Base-by-base conservation (phyloP, 2,113 vertebrate species). In the Microtus ochrogaster region DNA sequence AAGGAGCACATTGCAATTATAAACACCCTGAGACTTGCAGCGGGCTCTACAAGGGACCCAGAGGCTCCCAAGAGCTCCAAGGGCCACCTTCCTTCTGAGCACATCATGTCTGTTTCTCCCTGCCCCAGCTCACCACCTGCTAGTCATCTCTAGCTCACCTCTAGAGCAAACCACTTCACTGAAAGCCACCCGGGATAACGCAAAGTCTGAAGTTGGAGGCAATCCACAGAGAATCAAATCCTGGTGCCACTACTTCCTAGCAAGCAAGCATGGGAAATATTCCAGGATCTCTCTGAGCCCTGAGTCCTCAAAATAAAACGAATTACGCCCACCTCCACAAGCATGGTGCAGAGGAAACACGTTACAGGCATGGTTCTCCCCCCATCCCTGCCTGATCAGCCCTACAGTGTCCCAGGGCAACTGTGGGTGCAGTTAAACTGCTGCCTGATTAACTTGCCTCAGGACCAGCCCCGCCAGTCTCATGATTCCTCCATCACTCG, bases 291-390 rank as follows among this genome's bases (percentile, higher is more conserved):
- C 33, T 5, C 83, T 65, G 85, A 91, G 47, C 21, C 72, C 76
- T 4, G 16, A 17, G 22, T 26, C 63, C n/a, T 55, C 68, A 4
- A 74, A 39, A 82, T 26, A 24, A 58, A 76, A 33, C 16, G 74
- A 58, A 21, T 4, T 52, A 22, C 24, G 2, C 2, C 17, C 22
- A 2, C 33, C 26, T 5, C 41, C n/a, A 16, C 0, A 3, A 0
- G 1, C 21, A 19, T 39, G 12, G 10, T 63, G 70, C 44, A 7
- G 47, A 9, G 0, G 5, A 30, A 68, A 41, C 0, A 0, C 0
- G 0, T 4, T 0, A 39, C 36, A n/a, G 0, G 21, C 2, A 30
- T 22, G 73, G 44, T 39, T 16, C 52, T 2, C 1, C 24, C n/a
- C 3, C n/a, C 17, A 33, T 30, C 36, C 65, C 49, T 44, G 7